Percentiles rank a stretch among this genome's conserved stretches.
Evolutionary conservation across 1,140 invertebrate species (phyloP).

Genomic region (Drosophila obscura): DNA sequence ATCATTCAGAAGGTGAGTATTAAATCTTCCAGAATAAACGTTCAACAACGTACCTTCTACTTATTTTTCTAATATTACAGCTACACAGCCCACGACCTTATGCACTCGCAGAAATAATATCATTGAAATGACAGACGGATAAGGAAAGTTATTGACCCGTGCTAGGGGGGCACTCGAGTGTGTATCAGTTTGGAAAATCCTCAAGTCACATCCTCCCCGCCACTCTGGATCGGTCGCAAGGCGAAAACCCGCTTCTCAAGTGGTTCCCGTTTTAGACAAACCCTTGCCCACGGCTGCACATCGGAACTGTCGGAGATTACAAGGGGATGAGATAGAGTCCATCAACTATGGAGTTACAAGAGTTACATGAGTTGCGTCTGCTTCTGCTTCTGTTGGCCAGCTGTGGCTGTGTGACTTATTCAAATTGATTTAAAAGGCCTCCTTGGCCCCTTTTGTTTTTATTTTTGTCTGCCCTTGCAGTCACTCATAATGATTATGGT

Average conservation of each 20-base stretch:
- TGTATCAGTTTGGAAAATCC: constrained; percentile 51
- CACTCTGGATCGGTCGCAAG: background rate
- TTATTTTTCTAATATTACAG: too few relatives aligned
- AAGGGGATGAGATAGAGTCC: constrained; percentile 39
- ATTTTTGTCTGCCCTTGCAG: constrained; percentile 24
- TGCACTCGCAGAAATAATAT: constrained; percentile 43
- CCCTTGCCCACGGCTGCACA: constrained; percentile 19
- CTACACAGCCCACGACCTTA: constrained; percentile 38
- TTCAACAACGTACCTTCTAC: too few relatives aligned
- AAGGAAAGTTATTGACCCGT: constrained; percentile 52
- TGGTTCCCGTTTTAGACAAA: constrained; percentile 39
- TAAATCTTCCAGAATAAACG: too few relatives aligned
- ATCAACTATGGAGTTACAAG: constrained; percentile 48
- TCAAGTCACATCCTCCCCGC: constrained; percentile 50
- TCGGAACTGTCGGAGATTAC: constrained; percentile 42
- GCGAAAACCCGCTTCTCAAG: constrained; percentile 32
- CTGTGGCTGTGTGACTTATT: constrained; percentile 52
- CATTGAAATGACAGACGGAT: constrained; percentile 17
- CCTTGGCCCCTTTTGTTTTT: constrained; percentile 35
- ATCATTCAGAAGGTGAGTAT: too few relatives aligned
- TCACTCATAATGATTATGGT: constrained; percentile 65
- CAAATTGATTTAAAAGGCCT: constrained; percentile 29
- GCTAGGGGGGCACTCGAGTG: constrained; percentile 42
- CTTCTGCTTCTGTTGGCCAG: constrained; percentile 28
- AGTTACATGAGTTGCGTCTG: constrained; percentile 45